Conservation (phyloP, 1,140 invertebrate genomes). For the Pseudomyrmex sp. region DNA sequence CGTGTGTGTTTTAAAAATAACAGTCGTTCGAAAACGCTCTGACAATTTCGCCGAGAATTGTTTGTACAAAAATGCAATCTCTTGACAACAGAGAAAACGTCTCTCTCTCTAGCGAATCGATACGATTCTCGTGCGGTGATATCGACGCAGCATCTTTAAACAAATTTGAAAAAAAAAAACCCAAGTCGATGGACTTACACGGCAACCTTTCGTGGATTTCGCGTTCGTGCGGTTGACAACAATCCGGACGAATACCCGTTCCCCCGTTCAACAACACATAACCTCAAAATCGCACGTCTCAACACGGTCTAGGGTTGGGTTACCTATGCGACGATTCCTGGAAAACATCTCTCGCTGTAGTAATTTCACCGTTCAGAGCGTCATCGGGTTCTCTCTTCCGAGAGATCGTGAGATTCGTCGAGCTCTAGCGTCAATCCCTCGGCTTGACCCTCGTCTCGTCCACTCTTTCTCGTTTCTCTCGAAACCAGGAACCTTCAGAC, state of each 20-base stretch:
- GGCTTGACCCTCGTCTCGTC: not conserved
- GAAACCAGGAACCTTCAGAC: conserved; percentile 17
- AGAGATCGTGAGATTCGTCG: not conserved
- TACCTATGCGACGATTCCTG: not conserved
- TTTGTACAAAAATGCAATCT: not conserved
- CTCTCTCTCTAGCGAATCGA: conserved; percentile 13
- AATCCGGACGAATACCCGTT: conserved; percentile 30
- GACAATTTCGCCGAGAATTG: not conserved
- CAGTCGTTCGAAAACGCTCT: not conserved
- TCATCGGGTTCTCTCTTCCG: not conserved
- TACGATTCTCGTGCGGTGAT: conserved; percentile 21
- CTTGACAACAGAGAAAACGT: not conserved
- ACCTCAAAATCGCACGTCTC: conserved; percentile 66
- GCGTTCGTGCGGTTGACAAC: not conserved
- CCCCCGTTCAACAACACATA: conserved; percentile 66
- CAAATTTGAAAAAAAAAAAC: not conserved
- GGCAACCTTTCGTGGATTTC: not conserved
- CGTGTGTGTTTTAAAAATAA: conserved; percentile 2
- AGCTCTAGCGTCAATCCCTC: conserved; percentile 25
- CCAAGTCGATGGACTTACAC: conserved; percentile 37
- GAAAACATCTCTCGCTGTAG: not conserved
- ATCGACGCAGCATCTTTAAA: conserved; percentile 17
- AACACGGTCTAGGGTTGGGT: conserved; percentile 41
- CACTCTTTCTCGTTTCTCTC: not conserved
- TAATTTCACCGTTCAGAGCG: not conserved